Conservation (phyloP, 2,888 invertebrate species). For the Saturnia japonica region DNA sequence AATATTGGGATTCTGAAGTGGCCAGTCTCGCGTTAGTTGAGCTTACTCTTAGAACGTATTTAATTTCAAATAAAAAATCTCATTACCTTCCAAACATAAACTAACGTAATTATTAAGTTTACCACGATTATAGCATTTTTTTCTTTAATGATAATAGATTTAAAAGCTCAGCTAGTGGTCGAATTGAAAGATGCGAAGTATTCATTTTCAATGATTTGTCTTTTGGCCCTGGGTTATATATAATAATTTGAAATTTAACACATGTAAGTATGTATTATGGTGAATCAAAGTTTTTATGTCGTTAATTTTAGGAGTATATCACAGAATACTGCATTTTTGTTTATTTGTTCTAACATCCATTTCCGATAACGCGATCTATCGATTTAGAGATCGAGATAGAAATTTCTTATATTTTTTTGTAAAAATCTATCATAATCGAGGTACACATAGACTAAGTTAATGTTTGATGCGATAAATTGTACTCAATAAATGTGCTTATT, state of each 20-base stretch:
- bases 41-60: slow-evolving; percentile 31
- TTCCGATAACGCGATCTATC: neutral
- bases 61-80: neutral
- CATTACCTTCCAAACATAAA: neutral
- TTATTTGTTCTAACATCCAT: slow-evolving; percentile 30
- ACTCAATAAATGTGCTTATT: neutral
- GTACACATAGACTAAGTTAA: neutral
- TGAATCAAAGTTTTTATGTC: slow-evolving; percentile 46
- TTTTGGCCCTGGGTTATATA: neutral
- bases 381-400: neutral
- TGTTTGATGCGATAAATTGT: neutral
- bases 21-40: slow-evolving; percentile 48
- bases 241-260: neutral
- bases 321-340: slow-evolving; percentile 53
- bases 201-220: neutral
- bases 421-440: neutral
- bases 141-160: neutral
- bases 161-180: slow-evolving; percentile 48
- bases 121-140: neutral
- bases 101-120: neutral
- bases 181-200: slow-evolving; percentile 27
- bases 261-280: neutral
- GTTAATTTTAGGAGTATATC: slow-evolving; percentile 52
- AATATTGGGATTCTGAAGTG: slow-evolving; percentile 40
- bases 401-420: neutral